Base-by-base conservation (phyloP, 2,888 invertebrate species). In the Lasioglossum calceatum region DNA sequence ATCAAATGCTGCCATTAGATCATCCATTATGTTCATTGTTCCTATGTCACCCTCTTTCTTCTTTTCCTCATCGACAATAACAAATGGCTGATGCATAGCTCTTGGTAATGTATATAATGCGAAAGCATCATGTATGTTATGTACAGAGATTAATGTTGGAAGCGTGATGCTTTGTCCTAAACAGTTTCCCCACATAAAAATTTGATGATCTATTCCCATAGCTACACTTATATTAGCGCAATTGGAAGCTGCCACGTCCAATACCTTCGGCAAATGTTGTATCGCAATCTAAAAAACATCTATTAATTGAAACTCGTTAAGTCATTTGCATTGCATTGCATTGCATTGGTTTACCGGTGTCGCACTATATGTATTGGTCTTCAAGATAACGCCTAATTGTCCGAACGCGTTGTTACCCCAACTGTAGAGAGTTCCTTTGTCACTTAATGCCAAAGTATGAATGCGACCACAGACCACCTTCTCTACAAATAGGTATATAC, bases 121-220 rank as follows among this genome's bases (percentile, higher is more conserved):
- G 89, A 97, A 96, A 2, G 96, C 97, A 89, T 97, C 97, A 90
- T 97, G 96, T 71, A 97, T 94, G 77, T 95, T 95, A 23, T 94
- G 92, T 88, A 96, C 96, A 2, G 96, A 95, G 0, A 97, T 97
- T 54, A 95, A 94, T 61, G 96, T 95, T 1, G 97, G 96, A 36
- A 92, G 88, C 8, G 77, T 90, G 7, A 94, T 90, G 47, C 89
- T 92, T 84, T 94, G 93, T 88, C 95, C 96, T 76, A 96, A 94
- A 91, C 97, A 96, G 87, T 96, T 96, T 54, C 97, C 97, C 97
- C 97, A 97, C 96, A 97, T 96, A 88, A 95, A 96, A 61, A 96
- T 96, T 89, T 95, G 96, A 12, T 96, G 96, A 5, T 95, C 96
- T 92, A 96, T 96, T 39, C 96, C 96, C 92, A 96, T 94, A 32